A percentile compares a stretch with the other conserved stretches of the same genome.
These are phyloP conservation scores for Burhinus oedicnemus DNA, from an alignment of 2,113 vertebrate species.

Conservation along the genomic window DNA sequence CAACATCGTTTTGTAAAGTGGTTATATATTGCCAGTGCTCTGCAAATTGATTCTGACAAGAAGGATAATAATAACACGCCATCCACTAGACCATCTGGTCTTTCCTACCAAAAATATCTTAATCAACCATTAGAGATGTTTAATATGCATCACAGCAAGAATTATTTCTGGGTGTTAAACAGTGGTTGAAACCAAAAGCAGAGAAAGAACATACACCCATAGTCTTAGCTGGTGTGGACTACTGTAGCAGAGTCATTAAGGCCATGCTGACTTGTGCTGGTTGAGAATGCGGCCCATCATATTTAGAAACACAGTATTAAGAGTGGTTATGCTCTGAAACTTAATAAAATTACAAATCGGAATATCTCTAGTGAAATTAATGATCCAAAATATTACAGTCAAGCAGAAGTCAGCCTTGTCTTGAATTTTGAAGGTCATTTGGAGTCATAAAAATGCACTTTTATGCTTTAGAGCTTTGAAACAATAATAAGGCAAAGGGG, in stretches of 20 bases:
- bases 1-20: not conserved
- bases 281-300: conserved; percentile 25
- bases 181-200: conserved; percentile 34
- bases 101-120: conserved; percentile 37
- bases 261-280: not conserved
- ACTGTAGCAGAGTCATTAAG: not conserved
- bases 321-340: conserved; percentile 71
- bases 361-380: conserved; percentile 78
- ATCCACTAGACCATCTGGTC: not conserved
- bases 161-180: conserved; percentile 54
- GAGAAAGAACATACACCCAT: not conserved
- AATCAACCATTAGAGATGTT: conserved; percentile 61
- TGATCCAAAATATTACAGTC: conserved; percentile 78
- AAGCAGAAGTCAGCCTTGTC: conserved; percentile 67
- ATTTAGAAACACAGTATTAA: conserved; percentile 73
- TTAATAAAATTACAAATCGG: conserved; percentile 79
- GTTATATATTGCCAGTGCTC: not conserved
- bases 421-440: conserved; percentile 78
- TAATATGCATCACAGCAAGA: conserved; percentile 22
- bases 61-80: not conserved
- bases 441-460: conserved; percentile 71
- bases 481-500: conserved; percentile 60
- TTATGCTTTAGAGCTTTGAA: conserved; percentile 70
- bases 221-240: not conserved
- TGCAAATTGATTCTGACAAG: not conserved